A percentile compares a stretch with the other conserved stretches of the same genome.
Evolutionary conservation across 2,113 vertebrate species (phyloP).

Genomic region (Saccopteryx leptura): DNA sequence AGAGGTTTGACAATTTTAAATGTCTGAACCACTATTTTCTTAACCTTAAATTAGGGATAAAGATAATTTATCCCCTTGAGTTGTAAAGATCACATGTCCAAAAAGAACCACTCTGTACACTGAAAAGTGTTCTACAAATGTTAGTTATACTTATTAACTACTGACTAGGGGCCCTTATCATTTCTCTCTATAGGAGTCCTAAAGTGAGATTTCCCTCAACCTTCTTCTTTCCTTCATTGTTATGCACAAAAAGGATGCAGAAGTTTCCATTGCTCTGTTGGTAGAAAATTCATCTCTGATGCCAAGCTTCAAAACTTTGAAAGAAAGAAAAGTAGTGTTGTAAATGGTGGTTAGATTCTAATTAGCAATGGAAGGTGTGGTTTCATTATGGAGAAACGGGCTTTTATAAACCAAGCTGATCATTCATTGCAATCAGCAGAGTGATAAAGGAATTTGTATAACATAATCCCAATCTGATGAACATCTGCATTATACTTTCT

Average conservation of each 20-base stretch:
- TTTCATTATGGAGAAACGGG: conserved; percentile 8
- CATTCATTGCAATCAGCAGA: conserved; percentile 11
- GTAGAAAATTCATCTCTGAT: conserved; percentile 46
- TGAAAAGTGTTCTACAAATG: neutral
- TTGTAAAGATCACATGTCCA: conserved; percentile 4
- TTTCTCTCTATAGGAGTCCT: neutral
- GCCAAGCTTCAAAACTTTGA: conserved; percentile 27
- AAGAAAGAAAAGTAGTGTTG: neutral
- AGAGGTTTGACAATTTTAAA: conserved; percentile 23
- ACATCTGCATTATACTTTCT: conserved; percentile 5
- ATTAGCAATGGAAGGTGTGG: neutral
- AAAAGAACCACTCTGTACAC: neutral
- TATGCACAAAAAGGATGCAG: neutral
- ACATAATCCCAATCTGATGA: conserved; percentile 1
- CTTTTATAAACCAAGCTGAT: conserved; percentile 22
- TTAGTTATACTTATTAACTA: conserved; percentile 15
- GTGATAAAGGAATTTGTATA: conserved; percentile 11
- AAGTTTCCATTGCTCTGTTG: neutral
- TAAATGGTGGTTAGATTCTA: conserved; percentile 16
- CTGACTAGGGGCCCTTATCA: neutral
- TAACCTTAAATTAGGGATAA: neutral
- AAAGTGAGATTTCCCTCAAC: neutral
- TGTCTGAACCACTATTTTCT: conserved; percentile 9
- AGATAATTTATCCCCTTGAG: conserved; percentile 18
- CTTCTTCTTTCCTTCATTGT: neutral